Base-by-base conservation (phyloP, 2,797 vertebrate species). In the Sebastes kiyomatsui region DNA sequence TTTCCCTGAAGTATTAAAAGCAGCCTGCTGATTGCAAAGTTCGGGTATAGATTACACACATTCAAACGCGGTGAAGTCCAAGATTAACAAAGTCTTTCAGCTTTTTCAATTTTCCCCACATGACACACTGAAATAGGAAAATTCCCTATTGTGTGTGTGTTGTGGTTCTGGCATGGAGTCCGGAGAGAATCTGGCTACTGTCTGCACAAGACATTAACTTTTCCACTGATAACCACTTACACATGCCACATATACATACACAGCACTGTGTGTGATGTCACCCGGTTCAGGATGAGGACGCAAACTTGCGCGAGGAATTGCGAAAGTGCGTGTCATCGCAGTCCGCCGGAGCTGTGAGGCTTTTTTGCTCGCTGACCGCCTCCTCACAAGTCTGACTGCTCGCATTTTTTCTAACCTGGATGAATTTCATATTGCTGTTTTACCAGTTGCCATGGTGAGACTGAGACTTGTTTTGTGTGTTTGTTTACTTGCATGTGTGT, bases 361-460 rank as follows among this genome's bases (percentile, higher is more conserved):
- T 49, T 30, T 33, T 33, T 38, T 38, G 54, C 58, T 82, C n/a
- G 2, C 69, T 35, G 79, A 58, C 70, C 56, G 33, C 62, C 73
- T 68, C 58, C 65, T 82, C 49, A 33, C 2, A 68, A 30, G 59
- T 69, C 75, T 42, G 20, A 22, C 76, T 38, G 66, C 75, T 80
- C 7, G 55, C 61, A 4, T 74, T 81, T 66, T 66, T 28, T 64
- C 52, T 33, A 73, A 77, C 74, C 2, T 38, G 83, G 83, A 61
- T 82, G 56, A 62, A 83, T 89, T 88, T 86, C 74, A 83, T 75
- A 5, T 81, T 30, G 62, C 77, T 80, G 61, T 88, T 88, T 83
- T 75, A 85, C 80, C 82, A 68, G 90, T 92, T 92, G 87, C 92
- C 90, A 89, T 92, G 81, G 89, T 88, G 84, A 91, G 75, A 71